Evolutionary conservation across 2,113 vertebrate species (phyloP).

Genomic region (Myxocyprinus asiaticus): DNA sequence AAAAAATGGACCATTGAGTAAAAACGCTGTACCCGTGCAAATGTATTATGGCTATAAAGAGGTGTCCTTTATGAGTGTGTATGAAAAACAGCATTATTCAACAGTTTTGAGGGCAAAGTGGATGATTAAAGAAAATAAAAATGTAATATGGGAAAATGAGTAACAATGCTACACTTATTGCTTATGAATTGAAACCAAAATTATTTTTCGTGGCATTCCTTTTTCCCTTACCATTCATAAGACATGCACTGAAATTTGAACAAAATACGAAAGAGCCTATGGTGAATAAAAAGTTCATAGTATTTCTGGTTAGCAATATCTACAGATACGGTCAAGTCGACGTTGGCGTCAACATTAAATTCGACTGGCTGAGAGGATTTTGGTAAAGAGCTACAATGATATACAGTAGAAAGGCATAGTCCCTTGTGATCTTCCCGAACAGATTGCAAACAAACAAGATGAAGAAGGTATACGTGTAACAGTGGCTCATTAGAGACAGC

Average conservation of each 20-base stretch:
- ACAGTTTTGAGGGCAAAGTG: slow-evolving; percentile 3
- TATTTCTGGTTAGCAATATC: slow-evolving; percentile 79
- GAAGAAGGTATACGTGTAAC: slow-evolving; percentile 51
- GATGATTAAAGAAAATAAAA: slow-evolving; percentile 32
- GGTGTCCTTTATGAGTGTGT: slow-evolving; percentile 26
- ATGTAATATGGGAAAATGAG: slow-evolving; percentile 59
- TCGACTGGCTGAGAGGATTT: slow-evolving; percentile 75
- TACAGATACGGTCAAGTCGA: slow-evolving; percentile 78
- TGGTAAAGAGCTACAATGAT: slow-evolving; percentile 85
- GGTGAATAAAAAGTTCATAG: slow-evolving; percentile 54
- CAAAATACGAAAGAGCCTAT: slow-evolving; percentile 50
- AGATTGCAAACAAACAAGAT: slow-evolving; percentile 33
- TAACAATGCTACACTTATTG: slow-evolving; percentile 91
- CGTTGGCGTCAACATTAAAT: slow-evolving; percentile 79
- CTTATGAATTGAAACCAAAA: slow-evolving; percentile 73
- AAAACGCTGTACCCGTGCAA: slow-evolving; percentile 46
- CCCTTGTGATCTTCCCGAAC: slow-evolving; percentile 74
- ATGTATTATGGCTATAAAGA: slow-evolving; percentile 56
- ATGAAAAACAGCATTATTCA: slow-evolving; percentile 25
- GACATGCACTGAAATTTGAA: slow-evolving; percentile 78
- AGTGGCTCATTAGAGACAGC: slow-evolving; percentile 70
- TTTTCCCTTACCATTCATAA: slow-evolving; percentile 71
- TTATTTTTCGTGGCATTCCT: slow-evolving; percentile 75
- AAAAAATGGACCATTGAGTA: slow-evolving; percentile 7
- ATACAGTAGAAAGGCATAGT: slow-evolving; percentile 80